These are phyloP conservation scores for Gambusia holbrooki DNA, from an alignment of 2,113 vertebrate species.

Conservation along the genomic window DNA sequence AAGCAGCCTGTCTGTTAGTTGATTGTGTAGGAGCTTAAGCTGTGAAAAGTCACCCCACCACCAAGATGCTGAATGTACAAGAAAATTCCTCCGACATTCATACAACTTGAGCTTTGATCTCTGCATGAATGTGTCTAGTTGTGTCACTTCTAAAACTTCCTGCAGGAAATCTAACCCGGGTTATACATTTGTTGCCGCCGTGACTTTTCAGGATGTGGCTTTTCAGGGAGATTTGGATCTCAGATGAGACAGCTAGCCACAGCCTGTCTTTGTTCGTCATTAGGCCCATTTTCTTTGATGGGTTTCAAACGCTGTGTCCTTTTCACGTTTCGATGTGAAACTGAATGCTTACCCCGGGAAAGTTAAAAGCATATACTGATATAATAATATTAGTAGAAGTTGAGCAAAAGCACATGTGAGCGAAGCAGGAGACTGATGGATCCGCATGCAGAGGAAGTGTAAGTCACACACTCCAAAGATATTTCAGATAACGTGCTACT, in stretches of 20 bases:
- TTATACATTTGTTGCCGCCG: constrained; percentile 55
- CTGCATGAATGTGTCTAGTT: constrained; percentile 63
- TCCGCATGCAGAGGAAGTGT: constrained; percentile 5
- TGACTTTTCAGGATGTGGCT: constrained; percentile 71
- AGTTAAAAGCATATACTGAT: constrained; percentile 50
- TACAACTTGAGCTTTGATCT: constrained; percentile 60
- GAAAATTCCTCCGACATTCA: constrained; percentile 42
- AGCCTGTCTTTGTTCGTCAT: constrained; percentile 67
- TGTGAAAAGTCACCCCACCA: not conserved
- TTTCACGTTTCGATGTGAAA: constrained; percentile 40
- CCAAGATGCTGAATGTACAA: constrained; percentile 41
- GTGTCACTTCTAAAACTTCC: constrained; percentile 61
- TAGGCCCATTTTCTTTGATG: constrained; percentile 55
- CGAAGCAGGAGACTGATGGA: constrained; percentile 14
- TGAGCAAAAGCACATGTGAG: constrained; percentile 44
- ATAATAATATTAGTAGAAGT: constrained; percentile 57
- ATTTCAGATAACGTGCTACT: constrained; percentile 18
- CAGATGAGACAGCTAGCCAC: constrained; percentile 58
- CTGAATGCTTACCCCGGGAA: constrained; percentile 18
- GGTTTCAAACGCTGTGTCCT: constrained; percentile 24
- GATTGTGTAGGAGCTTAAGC: not conserved
- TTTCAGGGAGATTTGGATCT: constrained; percentile 59
- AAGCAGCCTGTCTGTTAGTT: not conserved
- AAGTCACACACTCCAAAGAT: constrained; percentile 13
- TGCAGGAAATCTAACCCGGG: constrained; percentile 56